Base-by-base conservation (phyloP, 64 coral and sea anemone species). In the Cladopsammia gracilis region DNA sequence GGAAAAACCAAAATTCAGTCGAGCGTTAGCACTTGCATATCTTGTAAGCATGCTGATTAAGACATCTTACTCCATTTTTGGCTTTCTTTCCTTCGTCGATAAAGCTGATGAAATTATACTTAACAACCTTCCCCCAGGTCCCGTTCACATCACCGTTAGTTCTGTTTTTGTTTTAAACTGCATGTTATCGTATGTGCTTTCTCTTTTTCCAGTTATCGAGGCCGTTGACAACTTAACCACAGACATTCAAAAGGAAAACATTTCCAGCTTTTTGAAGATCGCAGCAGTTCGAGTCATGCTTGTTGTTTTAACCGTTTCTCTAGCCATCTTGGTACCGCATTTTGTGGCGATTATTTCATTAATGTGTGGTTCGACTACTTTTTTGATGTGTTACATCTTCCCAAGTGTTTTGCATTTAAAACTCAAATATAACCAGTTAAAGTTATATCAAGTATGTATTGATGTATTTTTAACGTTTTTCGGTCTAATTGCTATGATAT, bases 61-160 rank as follows among this genome's bases (percentile, higher is more conserved):
- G 45, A 1, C 72, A 23, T 18, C 16, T 48, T 90, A 81, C 11
- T 62, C 75, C 6, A 1, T 90, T 0, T 62, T 48, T 56, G 89
- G 26, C 7, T 90, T 90, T 60, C 64, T 90, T 25, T 70, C 89
- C n/a, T 90, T 61, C 22, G 67, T 48, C 16, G 13, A 10, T 1
- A 77, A 78, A 20, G 82, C 76, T 1, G 18, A 71, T 23, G 76
- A 81, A 58, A 48, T 82, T 13, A 71, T 81, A 13, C 6, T 71
- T 5, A 80, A 80, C 10, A 90, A 57, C 19, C 61, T 90, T 43
- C 76, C 89, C 15, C 4, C 22, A 1, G 77, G 76, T 15, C 11
- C 47, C 53, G 0, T 53, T n/a, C 43, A 50, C 25, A 54, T 42
- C 16, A 13, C 51, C 25, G 60, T 81, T 18, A 25, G 24, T 23